Base-by-base conservation (phyloP, 2,888 invertebrate species). In the Physocephala rufipes region DNA sequence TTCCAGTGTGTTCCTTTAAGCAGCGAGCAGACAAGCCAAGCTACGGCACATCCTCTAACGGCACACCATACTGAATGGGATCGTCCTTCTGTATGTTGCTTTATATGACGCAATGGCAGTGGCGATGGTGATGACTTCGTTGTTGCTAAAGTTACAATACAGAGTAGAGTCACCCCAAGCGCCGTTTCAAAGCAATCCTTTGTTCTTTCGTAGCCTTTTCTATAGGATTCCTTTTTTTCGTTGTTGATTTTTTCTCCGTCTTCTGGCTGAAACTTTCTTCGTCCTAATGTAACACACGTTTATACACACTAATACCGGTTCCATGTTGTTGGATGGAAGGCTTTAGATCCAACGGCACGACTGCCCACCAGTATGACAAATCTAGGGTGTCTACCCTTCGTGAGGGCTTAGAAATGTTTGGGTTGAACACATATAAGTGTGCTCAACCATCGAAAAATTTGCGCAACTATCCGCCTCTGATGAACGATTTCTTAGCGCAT, bases 401-500 rank as follows among this genome's bases (percentile, higher is more conserved):
- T 61, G 49, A 3, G 24, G 7, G 28, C 3, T 28, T 49, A 3
- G 28, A 21, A 30, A 26, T 45, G 62, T 58, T 26, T 28, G 28
- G 16, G 28, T 49, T 19, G n/a, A 9, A 13, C 9, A 19, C 59
- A 55, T 58, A 16, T n/a, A 55, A 55, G 67, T 58, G 19, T 58
- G 47, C 67, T 67, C 67, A 67, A 43, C 67, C 67, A 26, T 58
- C 16, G 13, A 43, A 21, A n/a, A 12, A 49, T 28, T 24, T 47
- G 30, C 15, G 61, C 66, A 71, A 71, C 71, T 71, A 66, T 66
- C 71, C 71, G 66, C 26, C 53, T 26, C 36, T 71, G 71, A 61
- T n/a, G n/a, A n/a, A n/a, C 53, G 66, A 62, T n/a, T 49, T 13
- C n/a, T n/a, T 47, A 26, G 43, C 45, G 19, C 45, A 15, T 24